Conservation (phyloP, 2,797 vertebrate species). For the Sarcophilus harrisii region DNA sequence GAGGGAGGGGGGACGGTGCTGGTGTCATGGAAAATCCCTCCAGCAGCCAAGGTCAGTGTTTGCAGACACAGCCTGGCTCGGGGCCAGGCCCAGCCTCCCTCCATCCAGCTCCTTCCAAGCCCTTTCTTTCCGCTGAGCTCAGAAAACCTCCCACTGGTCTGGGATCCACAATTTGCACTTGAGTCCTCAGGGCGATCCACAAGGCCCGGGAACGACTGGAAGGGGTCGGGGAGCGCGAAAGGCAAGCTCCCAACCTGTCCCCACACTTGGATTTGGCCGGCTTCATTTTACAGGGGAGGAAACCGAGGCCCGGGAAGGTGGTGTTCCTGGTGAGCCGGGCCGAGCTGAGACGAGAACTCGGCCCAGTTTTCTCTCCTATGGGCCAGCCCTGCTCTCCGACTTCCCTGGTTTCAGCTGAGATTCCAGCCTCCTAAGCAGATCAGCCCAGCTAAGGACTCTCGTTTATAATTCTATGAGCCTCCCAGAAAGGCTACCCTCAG, state of each 20-base stretch:
- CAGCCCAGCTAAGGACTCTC: background rate
- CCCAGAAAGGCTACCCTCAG: background rate
- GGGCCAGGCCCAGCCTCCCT: conserved; percentile 77
- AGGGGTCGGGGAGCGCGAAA: background rate
- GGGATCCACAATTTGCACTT: conserved; percentile 42
- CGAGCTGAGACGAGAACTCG: background rate
- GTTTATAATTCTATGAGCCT: background rate
- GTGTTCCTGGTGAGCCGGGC: background rate
- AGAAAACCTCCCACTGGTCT: conserved; percentile 11
- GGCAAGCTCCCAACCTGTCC: background rate
- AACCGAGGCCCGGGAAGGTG: conserved; percentile 3
- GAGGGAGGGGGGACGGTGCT: conserved; percentile 72
- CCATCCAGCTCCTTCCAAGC: conserved; percentile 64
- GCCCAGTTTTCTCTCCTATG: background rate
- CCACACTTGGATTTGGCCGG: background rate
- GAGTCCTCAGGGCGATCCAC: conserved; percentile 31
- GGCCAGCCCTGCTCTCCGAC: background rate
- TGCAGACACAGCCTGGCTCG: conserved; percentile 80
- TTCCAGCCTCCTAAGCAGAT: background rate
- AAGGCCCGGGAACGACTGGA: background rate
- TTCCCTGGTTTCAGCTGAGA: background rate
- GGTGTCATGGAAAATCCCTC: conserved; percentile 87
- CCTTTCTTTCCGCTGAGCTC: conserved; percentile 54
- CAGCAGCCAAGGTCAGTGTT: conserved; percentile 85
- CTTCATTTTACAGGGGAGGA: conserved; percentile 48